Conservation (phyloP, 2,888 invertebrate species). For the Amphipoea oculea region DNA sequence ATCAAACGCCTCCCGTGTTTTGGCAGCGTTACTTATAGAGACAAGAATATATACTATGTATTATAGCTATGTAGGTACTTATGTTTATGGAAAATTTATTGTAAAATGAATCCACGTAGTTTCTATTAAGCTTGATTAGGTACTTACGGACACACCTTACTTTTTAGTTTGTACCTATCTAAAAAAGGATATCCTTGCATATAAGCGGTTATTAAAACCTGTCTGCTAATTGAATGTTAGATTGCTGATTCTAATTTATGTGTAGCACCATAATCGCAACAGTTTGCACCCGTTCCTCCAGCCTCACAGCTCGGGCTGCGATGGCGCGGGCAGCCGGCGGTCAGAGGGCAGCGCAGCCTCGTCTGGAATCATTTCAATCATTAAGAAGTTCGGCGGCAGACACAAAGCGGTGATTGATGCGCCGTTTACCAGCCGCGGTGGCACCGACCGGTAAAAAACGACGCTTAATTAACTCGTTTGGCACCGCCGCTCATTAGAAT, state of each 20-base stretch:
- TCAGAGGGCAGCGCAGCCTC: constrained; percentile 73
- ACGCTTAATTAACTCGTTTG: constrained; percentile 90
- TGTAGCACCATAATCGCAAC: constrained; percentile 20
- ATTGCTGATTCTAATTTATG: background rate
- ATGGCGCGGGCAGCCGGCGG: constrained; percentile 47
- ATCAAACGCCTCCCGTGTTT: no score
- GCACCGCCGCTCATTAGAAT: constrained; percentile 90
- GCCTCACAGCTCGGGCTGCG: background rate
- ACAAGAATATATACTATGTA: background rate
- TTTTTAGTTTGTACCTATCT: background rate
- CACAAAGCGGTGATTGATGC: constrained; percentile 90
- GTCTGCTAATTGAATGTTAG: background rate
- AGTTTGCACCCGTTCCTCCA: constrained; percentile 42
- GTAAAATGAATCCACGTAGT: background rate
- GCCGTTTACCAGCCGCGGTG: constrained; percentile 89
- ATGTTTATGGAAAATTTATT: background rate
- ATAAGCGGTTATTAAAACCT: background rate
- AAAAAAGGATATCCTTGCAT: background rate
- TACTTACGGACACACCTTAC: background rate
- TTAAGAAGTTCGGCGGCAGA: constrained; percentile 87
- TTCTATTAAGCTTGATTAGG: background rate
- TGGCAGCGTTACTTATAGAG: background rate
- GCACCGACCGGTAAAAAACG: constrained; percentile 86
- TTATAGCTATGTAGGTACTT: background rate
- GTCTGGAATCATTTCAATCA: constrained; percentile 86